Percentiles rank a stretch among this genome's conserved stretches.
Evolutionary conservation across 2,888 invertebrate species (phyloP).

Genomic region (Colostygia pectinataria): DNA sequence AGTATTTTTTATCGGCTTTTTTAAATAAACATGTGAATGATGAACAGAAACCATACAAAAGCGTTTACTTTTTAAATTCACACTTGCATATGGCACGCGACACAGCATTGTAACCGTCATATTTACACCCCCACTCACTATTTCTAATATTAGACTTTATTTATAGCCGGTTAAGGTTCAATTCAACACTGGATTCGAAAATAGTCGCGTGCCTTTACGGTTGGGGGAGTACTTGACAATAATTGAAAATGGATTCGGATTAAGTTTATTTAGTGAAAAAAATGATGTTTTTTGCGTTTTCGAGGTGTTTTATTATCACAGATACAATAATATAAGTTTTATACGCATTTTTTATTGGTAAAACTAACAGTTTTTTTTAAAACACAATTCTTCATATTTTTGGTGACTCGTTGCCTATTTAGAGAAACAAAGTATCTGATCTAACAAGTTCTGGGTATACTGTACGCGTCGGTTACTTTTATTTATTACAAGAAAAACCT

Average conservation of each 20-base stretch:
- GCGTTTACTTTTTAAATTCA: constrained; percentile 33
- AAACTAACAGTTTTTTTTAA: too few species aligned
- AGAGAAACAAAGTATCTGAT: too few species aligned
- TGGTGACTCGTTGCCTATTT: too few species aligned
- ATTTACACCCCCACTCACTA: constrained; percentile 26
- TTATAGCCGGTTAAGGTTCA: constrained; percentile 4
- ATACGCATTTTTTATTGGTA: too few species aligned
- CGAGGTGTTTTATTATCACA: background rate
- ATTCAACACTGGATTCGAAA: background rate
- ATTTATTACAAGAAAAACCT: too few species aligned
- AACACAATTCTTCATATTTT: too few species aligned
- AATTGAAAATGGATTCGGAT: constrained; percentile 25
- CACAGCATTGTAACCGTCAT: constrained; percentile 28
- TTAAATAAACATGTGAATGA: background rate
- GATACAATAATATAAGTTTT: too few species aligned
- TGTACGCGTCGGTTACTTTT: too few species aligned
- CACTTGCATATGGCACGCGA: constrained; percentile 39
- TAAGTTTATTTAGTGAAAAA: constrained; percentile 7
- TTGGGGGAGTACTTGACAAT: constrained; percentile 37
- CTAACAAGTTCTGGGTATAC: too few species aligned
- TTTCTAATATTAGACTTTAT: constrained; percentile 14
- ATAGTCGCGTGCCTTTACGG: constrained; percentile 31
- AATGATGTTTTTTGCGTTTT: constrained; percentile 5
- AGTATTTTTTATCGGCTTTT: too few species aligned
- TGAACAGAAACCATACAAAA: constrained; percentile 13